Evolutionary conservation across 2,113 vertebrate species (phyloP), one percentile per base, ranked within the genome.

Genomic region (Dendrocopos noguchii): DNA sequence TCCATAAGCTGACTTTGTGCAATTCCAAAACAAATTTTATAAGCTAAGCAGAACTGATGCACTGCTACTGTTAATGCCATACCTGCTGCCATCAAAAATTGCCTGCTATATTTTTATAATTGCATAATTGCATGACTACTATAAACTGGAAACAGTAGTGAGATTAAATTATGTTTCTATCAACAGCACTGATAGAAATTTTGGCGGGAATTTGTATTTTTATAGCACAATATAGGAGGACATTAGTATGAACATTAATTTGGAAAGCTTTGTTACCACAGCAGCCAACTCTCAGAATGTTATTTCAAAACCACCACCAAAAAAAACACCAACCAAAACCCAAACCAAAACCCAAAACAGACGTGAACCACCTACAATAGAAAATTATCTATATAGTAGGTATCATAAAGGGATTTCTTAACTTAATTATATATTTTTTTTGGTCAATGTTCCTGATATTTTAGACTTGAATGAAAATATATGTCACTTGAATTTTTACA

Each of bases 151-250:
- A 17, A 75, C 56, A 72, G 72, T 56, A 68, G 8, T 76, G 53
- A 76, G 33, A 80, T 67, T 52, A 94, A 84, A 90, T 89, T 61
- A 81, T 29, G 17, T 60, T 91, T 88, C n/a, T 74, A 50, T 60
- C 52, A 94, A 47, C 4, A 71, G 19, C 24, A 66, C 4, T 75
- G 24, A 68, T 52, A 68, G 31, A 75, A 61, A 75, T 80, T 81
- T 89, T 10, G 4, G 31, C 34, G 18, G 15, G 15, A 56, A 24
- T 16, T n/a, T 80, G 8, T 7, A n/a, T 93, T 93, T 96, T 91
- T 85, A 46, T 39, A 76, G 10, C 20, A 77, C 20, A 52, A 36
- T 53, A 21, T 36, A 13, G 8, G 73, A 20, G 42, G n/a, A 84
- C 8, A 50, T 61, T 68, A 44, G 3, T 34, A 47, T 70, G 36